phyloP scores from a whole-genome alignment of 2,113 vertebrate genomes.

The Lepus timidus region DNA sequence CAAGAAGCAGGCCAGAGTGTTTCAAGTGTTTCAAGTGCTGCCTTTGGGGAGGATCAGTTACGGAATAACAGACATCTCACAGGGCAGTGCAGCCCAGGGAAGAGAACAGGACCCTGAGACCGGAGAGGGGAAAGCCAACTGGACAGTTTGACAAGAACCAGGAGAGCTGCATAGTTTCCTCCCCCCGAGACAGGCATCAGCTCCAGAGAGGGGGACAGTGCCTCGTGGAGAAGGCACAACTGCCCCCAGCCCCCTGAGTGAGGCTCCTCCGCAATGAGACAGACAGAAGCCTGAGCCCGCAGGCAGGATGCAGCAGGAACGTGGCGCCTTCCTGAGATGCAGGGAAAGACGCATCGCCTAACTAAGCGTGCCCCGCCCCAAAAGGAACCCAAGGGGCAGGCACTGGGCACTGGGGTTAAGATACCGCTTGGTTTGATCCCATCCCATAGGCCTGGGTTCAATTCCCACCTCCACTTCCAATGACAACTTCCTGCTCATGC shows the following conservation, averaged over 20 bases:
- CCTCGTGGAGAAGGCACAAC: background rate
- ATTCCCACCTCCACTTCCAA: too few relatives aligned
- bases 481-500: too few relatives aligned
- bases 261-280: background rate
- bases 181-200: background rate
- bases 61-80: background rate
- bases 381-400: too few relatives aligned
- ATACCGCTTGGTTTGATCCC: too few relatives aligned
- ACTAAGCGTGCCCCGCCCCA: background rate
- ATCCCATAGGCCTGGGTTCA: too few relatives aligned
- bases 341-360: background rate
- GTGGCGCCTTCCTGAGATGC: background rate
- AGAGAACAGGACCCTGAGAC: background rate
- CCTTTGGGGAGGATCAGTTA: background rate
- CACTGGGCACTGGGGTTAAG: too few relatives aligned
- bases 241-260: background rate
- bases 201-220: background rate
- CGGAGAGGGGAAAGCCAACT: background rate
- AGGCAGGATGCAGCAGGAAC: background rate
- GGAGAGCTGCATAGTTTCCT: background rate
- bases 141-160: background rate
- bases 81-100: background rate
- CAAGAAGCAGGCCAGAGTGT: background rate
- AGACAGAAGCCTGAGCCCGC: background rate
- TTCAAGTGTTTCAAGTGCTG: too few relatives aligned